phyloP scores from a whole-genome alignment of 2,888 invertebrate genomes.

The Onchidella celtica region DNA sequence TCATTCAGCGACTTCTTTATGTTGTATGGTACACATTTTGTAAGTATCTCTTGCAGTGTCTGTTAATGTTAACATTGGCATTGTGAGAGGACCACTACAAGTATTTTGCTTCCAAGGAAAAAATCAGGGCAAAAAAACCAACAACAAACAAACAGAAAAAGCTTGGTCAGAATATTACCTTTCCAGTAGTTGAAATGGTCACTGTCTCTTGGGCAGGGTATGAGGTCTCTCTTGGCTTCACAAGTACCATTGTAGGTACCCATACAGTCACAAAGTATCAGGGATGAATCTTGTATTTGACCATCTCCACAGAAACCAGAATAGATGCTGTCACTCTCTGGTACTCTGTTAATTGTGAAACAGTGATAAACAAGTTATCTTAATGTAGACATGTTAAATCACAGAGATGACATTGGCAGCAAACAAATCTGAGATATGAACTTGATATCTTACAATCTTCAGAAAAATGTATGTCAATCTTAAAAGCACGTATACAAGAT shows the following conservation, averaged over 20 bases:
- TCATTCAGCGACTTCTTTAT: no score
- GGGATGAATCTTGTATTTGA: background rate
- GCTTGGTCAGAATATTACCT: conserved; percentile 38
- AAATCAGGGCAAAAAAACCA: background rate
- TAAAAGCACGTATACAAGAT: no score
- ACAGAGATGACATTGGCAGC: no score
- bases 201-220: conserved; percentile 25
- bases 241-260: conserved; percentile 43
- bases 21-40: no score
- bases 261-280: conserved; percentile 39
- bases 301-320: conserved; percentile 51
- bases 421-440: no score
- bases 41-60: no score
- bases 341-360: conserved; percentile 43
- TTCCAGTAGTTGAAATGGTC: conserved; percentile 46
- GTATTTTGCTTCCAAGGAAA: no score
- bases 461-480: no score
- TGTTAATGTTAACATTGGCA: no score
- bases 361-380: background rate
- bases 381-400: no score
- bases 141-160: background rate
- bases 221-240: conserved; percentile 36
- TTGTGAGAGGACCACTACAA: no score
- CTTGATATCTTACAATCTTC: no score
- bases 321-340: conserved; percentile 53